phyloP scores from a whole-genome alignment of 2,888 invertebrate species.

The Dynastes grantii region DNA sequence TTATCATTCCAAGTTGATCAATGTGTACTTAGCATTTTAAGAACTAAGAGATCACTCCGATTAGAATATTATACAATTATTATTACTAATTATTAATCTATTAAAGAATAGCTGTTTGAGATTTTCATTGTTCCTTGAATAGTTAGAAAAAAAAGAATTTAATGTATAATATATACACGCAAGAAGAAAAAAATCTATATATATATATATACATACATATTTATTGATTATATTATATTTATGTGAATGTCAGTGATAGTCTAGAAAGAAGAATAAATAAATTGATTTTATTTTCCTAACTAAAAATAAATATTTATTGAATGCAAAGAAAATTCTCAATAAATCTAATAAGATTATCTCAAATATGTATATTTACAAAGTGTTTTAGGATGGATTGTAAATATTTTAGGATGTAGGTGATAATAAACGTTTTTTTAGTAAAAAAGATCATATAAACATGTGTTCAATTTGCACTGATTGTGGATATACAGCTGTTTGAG shows the following conservation, averaged over 20 bases:
- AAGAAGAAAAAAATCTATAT: slow-evolving; percentile 6
- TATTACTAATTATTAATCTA: slow-evolving; percentile 22
- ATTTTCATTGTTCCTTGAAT: slow-evolving; percentile 49
- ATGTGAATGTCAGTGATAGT: slow-evolving; percentile 34
- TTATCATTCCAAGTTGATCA: slow-evolving; percentile 44
- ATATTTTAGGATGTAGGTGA: too few species aligned
- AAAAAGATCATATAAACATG: too few species aligned
- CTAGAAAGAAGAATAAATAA: slow-evolving; percentile 14
- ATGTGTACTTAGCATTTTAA: slow-evolving; percentile 30
- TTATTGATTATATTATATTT: slow-evolving; percentile 9
- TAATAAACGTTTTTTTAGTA: too few species aligned
- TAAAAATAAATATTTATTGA: slow-evolving; percentile 34
- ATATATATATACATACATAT: neutral
- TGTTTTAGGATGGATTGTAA: too few species aligned
- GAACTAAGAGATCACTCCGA: slow-evolving; percentile 15
- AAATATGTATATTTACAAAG: neutral
- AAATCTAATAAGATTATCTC: neutral
- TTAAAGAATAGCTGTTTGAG: slow-evolving; percentile 19
- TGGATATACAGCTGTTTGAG: too few species aligned
- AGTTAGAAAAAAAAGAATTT: slow-evolving; percentile 8
- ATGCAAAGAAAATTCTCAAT: neutral
- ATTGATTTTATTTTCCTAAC: slow-evolving; percentile 46
- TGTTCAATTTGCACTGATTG: too few species aligned
- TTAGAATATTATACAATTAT: slow-evolving; percentile 12
- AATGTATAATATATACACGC: slow-evolving; percentile 23